phyloP scores from a whole-genome alignment of 2,113 vertebrate genomes.

The Parus major region DNA sequence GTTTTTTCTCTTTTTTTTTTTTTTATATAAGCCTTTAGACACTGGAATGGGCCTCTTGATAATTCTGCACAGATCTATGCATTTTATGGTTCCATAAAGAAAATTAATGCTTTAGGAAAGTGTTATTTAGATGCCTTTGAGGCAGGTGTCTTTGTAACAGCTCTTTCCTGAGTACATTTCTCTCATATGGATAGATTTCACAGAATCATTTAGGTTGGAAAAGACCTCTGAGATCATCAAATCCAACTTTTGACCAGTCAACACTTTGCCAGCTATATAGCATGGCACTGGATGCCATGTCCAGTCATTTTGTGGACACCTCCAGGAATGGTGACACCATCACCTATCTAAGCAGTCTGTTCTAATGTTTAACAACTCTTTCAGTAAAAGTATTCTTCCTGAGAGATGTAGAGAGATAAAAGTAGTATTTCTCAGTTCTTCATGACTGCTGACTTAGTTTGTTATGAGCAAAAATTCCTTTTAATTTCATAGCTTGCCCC shows the following conservation, averaged over 20 bases:
- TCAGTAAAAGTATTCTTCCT: background rate
- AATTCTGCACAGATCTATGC: background rate
- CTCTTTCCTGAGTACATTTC: background rate
- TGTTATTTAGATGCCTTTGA: background rate
- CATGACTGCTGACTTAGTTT: background rate
- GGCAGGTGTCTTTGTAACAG: background rate
- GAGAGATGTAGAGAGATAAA: background rate
- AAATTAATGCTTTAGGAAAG: background rate
- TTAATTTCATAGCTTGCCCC: background rate
- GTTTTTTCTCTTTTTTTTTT: background rate
- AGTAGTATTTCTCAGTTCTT: background rate
- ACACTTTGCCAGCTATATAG: background rate
- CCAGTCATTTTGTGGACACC: background rate
- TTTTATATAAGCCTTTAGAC: background rate
- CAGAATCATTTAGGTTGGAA: background rate
- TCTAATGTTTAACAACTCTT: background rate
- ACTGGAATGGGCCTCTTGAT: background rate
- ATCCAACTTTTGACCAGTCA: background rate
- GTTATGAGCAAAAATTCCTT: background rate
- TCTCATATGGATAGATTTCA: background rate
- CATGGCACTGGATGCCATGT: background rate
- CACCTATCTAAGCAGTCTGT: background rate
- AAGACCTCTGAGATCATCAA: background rate
- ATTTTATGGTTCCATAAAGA: background rate
- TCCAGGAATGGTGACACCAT: background rate